Evolutionary conservation across 2,113 vertebrate species (phyloP).

Genomic region (Gymnorhina tibicen): DNA sequence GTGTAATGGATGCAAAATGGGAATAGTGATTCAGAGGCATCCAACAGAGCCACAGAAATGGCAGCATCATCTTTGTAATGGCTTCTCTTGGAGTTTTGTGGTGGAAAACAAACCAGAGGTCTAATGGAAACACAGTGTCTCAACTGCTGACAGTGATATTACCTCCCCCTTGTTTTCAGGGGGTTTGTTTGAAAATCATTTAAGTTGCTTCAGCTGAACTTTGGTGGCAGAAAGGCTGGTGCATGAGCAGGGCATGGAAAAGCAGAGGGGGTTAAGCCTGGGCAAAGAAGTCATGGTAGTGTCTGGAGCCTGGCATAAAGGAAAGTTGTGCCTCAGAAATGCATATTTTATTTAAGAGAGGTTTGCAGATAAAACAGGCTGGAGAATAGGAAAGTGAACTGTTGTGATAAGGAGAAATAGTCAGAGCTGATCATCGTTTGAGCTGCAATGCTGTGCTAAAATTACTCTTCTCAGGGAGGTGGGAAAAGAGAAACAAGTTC

Average conservation of each 20-base stretch:
- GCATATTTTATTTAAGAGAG: neutral
- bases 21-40: neutral
- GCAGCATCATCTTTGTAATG: neutral
- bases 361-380: neutral
- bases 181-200: neutral
- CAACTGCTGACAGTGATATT: neutral
- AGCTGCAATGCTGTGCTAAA: neutral
- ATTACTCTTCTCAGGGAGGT: neutral
- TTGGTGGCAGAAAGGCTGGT: neutral
- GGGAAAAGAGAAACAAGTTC: neutral
- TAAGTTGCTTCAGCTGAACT: neutral
- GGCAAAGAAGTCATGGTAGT: neutral
- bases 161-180: neutral
- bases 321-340: neutral
- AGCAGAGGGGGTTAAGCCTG: neutral
- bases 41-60: neutral
- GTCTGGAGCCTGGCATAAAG: neutral
- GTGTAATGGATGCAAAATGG: neutral
- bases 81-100: neutral
- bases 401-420: neutral
- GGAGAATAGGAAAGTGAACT: neutral
- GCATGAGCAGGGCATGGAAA: neutral
- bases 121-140: neutral
- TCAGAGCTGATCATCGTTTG: neutral
- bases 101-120: neutral